These are phyloP conservation scores for Cerastis leucographa DNA, from an alignment of 2,888 invertebrate species.

Conservation along the genomic window DNA sequence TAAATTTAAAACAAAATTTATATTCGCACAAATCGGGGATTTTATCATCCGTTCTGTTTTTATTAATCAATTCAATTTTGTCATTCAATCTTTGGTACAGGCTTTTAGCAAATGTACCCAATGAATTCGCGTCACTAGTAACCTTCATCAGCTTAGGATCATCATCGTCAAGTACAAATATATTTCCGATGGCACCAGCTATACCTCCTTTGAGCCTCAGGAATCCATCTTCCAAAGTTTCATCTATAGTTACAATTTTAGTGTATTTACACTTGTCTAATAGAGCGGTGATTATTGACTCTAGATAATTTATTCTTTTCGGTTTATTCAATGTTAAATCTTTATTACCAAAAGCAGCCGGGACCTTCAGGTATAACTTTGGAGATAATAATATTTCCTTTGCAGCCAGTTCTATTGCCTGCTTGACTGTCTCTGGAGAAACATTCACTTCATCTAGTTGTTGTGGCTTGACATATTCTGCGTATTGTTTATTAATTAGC, in stretches of 20 bases:
- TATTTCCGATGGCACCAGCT: slow-evolving; percentile 6
- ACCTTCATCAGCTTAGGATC: background rate
- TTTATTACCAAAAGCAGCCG: slow-evolving; percentile 50
- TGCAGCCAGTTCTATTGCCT: slow-evolving; percentile 13
- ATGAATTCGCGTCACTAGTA: background rate
- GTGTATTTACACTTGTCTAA: background rate
- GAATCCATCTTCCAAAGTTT: background rate
- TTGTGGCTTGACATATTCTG: background rate
- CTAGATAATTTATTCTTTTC: background rate
- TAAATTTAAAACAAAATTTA: slow-evolving; percentile 7
- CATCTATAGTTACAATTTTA: slow-evolving; percentile 33
- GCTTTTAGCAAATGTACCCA: background rate
- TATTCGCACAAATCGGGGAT: slow-evolving; percentile 7
- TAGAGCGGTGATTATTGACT: background rate
- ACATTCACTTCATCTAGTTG: background rate
- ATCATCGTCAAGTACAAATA: slow-evolving; percentile 10
- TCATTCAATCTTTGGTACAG: slow-evolving; percentile 5
- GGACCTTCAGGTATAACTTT: slow-evolving; percentile 37
- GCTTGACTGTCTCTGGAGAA: background rate
- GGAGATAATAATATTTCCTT: slow-evolving; percentile 17
- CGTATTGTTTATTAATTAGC: background rate
- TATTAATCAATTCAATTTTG: background rate
- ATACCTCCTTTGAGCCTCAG: background rate
- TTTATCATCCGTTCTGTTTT: background rate
- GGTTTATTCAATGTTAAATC: slow-evolving; percentile 40